Conservation (phyloP, 2,113 vertebrate genomes). For the Phoenicopterus ruber region DNA sequence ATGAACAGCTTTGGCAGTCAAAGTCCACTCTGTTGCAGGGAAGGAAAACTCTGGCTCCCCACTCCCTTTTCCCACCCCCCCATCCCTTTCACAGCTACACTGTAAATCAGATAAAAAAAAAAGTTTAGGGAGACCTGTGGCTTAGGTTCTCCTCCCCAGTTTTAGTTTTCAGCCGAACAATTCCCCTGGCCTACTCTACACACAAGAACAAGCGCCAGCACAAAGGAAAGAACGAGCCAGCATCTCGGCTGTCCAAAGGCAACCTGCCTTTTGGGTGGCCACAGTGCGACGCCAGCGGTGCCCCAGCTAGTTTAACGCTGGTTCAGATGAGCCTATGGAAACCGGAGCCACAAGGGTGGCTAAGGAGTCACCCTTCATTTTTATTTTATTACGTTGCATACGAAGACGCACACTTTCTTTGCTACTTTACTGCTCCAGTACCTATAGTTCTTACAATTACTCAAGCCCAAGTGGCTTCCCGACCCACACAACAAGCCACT, state of each 20-base stretch:
- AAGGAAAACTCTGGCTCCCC: neutral
- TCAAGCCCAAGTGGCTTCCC: accelerated
- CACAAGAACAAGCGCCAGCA: neutral
- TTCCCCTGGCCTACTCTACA: neutral
- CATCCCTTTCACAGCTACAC: neutral
- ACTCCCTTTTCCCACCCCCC: neutral
- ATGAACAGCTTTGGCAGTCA: neutral
- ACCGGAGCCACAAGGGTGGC: neutral
- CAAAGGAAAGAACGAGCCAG: no score
- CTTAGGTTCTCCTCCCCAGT: neutral
- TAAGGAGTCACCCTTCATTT: neutral
- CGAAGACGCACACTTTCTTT: accelerated
- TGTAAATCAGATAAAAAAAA: neutral
- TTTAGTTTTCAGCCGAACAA: neutral
- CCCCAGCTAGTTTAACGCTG: neutral
- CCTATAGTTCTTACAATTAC: neutral
- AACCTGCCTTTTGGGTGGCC: neutral
- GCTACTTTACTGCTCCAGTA: neutral
- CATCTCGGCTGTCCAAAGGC: accelerated
- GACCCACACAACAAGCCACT: neutral
- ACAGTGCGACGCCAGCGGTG: accelerated
- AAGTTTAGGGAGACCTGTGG: no score
- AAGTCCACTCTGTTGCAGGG: neutral
- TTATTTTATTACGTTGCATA: neutral
- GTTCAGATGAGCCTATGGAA: neutral